Evolutionary conservation across 2,113 vertebrate species (phyloP), one percentile per base, ranked within the genome.

Genomic region (Xenopus tropicalis): DNA sequence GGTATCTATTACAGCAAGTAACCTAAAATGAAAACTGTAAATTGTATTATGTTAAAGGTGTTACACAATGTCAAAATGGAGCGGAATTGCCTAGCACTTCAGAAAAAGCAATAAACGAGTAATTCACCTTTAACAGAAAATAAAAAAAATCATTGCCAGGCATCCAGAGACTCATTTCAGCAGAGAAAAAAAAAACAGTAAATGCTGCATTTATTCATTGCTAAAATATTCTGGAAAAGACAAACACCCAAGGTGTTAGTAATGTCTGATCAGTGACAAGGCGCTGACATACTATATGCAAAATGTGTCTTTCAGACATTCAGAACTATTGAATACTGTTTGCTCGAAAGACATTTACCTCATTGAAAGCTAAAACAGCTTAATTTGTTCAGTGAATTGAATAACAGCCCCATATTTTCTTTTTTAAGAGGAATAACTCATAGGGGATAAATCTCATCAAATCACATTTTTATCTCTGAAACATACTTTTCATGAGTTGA

Each of bases 11-110:
- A 74, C 64, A 42, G 43, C 72, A 74, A 68, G 64, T 68, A 68
- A 74, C 65, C 65, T 74, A 74, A 74, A 74, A 74, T 68, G 72
- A 68, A 68, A 74, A 74, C 72, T 61, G 72, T 74, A 74, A 74
- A 74, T 74, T 74, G 65, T 68, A 66, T 74, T 68, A 68, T 74
- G 72, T 68, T 68, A 68, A 72, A 74, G 65, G 72, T 59, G 65
- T 74, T 74, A 51, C 57, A 74, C 72, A 74, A 74, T 74, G 72
- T 74, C 65, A 74, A 68, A 61, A 74, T 74, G 57, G 57, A 21
- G 65, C 20, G 14, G 72, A 68, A 68, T 68, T 74, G 72, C 68
- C 59, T 68, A 68, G 72, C 65, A 66, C 64, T 74, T 62, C 23
- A 68, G 65, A 74, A 74, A 67, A 74, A 74, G 72, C 72, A 74